Evolutionary conservation across 2,888 invertebrate genomes (phyloP).

Genomic region (Gnatocerus cornutus): DNA sequence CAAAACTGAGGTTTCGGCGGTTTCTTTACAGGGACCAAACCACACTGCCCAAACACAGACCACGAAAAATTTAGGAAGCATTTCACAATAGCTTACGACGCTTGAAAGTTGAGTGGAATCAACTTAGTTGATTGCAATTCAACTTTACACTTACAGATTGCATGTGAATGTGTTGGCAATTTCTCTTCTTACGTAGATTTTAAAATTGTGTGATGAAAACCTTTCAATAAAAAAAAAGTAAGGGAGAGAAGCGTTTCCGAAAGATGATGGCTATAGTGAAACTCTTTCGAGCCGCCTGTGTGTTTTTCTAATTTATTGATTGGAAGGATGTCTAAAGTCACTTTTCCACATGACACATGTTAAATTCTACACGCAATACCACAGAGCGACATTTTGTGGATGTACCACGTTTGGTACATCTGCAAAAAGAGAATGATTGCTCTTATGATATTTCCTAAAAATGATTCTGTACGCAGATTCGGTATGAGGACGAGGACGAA

Average conservation of each 20-base stretch:
- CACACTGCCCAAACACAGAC: background rate
- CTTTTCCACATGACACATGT: slow-evolving; percentile 28
- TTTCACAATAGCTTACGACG: slow-evolving; percentile 10
- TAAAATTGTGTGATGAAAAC: slow-evolving; percentile 3
- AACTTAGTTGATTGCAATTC: slow-evolving; percentile 16
- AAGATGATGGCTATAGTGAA: slow-evolving; percentile 10
- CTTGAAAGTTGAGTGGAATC: slow-evolving; percentile 19
- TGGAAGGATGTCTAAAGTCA: slow-evolving; percentile 20
- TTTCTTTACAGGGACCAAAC: slow-evolving; percentile 5
- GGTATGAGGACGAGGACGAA: slow-evolving; percentile 97
- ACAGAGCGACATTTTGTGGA: slow-evolving; percentile 18
- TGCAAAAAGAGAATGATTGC: slow-evolving; percentile 17
- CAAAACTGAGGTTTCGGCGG: slow-evolving; percentile 15
- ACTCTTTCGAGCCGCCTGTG: slow-evolving; percentile 30
- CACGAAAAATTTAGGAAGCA: slow-evolving; percentile 4
- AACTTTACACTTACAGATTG: slow-evolving; percentile 16
- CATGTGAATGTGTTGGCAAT: slow-evolving; percentile 38
- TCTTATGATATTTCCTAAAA: background rate
- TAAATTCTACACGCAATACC: slow-evolving; percentile 33
- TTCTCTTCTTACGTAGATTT: slow-evolving; percentile 28
- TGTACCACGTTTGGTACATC: slow-evolving; percentile 21
- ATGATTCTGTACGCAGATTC: slow-evolving; percentile 77
- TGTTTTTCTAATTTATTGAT: slow-evolving; percentile 22
- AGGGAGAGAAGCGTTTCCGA: slow-evolving; percentile 1
- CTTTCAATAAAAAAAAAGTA: slow-evolving; percentile 13